Percentiles rank a stretch among this genome's conserved stretches.
Evolutionary conservation across 1,140 invertebrate genomes (phyloP).

Genomic region (Eufriesea mexicana): DNA sequence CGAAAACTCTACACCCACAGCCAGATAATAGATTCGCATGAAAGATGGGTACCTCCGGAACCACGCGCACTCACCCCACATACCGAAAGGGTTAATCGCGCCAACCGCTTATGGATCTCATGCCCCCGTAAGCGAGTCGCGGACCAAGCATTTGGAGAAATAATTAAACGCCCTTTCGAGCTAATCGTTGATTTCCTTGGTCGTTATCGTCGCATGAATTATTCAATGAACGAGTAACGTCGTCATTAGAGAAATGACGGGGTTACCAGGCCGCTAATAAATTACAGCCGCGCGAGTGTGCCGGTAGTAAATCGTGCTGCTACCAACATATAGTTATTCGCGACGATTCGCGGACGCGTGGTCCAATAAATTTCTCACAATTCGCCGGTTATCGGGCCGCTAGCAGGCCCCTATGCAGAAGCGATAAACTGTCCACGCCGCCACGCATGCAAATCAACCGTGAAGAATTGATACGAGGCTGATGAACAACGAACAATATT

Average conservation of each 20-base stretch:
- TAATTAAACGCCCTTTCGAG: no score
- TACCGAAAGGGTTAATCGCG: no score
- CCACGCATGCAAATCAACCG: conserved; percentile 19
- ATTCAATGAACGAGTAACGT: neutral
- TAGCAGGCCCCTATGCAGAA: neutral
- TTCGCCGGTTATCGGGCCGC: conserved; percentile 3
- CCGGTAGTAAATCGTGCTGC: conserved; percentile 11
- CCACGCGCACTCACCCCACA: no score
- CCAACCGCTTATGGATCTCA: no score
- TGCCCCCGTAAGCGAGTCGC: no score
- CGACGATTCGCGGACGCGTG: neutral
- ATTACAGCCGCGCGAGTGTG: neutral
- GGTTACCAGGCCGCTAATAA: neutral
- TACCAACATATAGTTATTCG: conserved; percentile 41
- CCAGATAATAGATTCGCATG: no score
- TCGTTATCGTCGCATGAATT: neutral
- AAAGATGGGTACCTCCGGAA: no score
- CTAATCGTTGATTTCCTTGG: neutral
- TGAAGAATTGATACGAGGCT: conserved; percentile 28
- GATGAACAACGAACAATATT: neutral
- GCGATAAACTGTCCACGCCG: neutral
- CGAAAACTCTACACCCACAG: no score
- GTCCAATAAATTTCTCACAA: conserved; percentile 38
- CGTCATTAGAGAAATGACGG: conserved; percentile 20
- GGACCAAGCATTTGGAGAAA: no score